phyloP scores from a whole-genome alignment of 2,113 vertebrate genomes.

The Brachyhypopomus occidentalis region DNA sequence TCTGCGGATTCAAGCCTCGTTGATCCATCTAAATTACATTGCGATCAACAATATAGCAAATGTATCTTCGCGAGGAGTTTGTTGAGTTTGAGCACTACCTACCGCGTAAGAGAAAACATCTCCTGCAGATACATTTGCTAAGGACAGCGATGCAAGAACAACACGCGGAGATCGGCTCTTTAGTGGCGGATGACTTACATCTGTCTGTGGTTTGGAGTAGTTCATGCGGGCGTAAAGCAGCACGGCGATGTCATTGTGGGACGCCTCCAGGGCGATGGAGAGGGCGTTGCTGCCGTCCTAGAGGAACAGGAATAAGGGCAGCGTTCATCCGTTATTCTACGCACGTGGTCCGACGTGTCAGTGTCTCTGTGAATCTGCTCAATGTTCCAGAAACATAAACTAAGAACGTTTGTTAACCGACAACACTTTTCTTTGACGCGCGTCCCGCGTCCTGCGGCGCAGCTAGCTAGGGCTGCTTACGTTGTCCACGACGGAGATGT shows the following conservation, averaged over 20 bases:
- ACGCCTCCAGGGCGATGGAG: slow-evolving; percentile 87
- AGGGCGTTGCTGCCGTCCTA: slow-evolving; percentile 93
- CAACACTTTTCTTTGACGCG: not conserved
- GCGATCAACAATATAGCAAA: not conserved
- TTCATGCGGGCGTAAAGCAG: slow-evolving; percentile 86
- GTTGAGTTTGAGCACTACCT: too few relatives aligned
- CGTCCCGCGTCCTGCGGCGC: too few relatives aligned
- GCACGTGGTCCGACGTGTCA: not conserved
- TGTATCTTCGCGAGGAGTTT: too few relatives aligned
- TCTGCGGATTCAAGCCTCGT: too few relatives aligned
- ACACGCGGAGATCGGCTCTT: too few relatives aligned
- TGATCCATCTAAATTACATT: not conserved
- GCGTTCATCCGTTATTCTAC: slow-evolving; percentile 9
- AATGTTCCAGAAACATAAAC: not conserved
- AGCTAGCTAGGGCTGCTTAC: slow-evolving; percentile 75
- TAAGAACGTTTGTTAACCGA: not conserved
- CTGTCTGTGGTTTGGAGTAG: slow-evolving; percentile 59
- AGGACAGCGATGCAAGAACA: too few relatives aligned
- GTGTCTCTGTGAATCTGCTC: not conserved
- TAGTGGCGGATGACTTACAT: slow-evolving; percentile 71
- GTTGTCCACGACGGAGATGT: slow-evolving; percentile 83
- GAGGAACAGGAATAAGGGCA: slow-evolving; percentile 27
- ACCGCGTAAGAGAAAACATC: too few relatives aligned
- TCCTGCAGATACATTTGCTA: too few relatives aligned
- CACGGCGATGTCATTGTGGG: slow-evolving; percentile 88